Evolutionary conservation across 2,797 vertebrate species (phyloP).

Genomic region (Sebastes iracundus): DNA sequence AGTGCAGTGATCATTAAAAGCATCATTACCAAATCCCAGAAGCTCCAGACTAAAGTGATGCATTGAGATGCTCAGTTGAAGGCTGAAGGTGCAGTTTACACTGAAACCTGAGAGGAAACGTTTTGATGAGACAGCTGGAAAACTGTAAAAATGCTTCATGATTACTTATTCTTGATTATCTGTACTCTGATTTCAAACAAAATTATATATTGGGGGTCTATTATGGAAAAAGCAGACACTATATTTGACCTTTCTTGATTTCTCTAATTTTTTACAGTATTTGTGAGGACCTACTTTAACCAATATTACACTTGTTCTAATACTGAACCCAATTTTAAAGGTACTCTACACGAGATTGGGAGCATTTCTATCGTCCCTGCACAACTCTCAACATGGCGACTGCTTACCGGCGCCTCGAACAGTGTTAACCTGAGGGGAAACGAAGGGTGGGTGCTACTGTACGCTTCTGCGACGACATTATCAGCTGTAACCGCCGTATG

Average conservation of each 20-base stretch:
- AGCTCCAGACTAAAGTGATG: background rate
- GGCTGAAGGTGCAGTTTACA: background rate
- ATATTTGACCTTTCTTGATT: background rate
- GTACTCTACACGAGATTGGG: too few species aligned
- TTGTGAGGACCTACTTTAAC: background rate
- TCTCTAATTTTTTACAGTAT: background rate
- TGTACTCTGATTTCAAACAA: background rate
- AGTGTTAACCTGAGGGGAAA: too few species aligned
- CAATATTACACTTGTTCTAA: background rate
- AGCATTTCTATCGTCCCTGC: too few species aligned
- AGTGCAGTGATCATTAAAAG: background rate
- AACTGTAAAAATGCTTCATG: background rate
- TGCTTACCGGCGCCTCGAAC: too few species aligned
- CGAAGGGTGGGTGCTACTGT: too few species aligned
- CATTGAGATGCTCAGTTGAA: background rate
- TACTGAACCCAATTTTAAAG: background rate
- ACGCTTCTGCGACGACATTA: too few species aligned
- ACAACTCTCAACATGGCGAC: too few species aligned
- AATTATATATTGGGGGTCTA: background rate
- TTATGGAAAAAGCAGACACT: background rate
- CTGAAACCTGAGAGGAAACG: background rate
- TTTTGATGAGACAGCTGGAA: background rate
- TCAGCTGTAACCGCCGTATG: too few species aligned
- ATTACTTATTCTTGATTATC: background rate
- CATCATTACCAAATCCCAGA: background rate